phyloP scores from a whole-genome alignment of 1,140 invertebrate species.

The Leptonema lineaticorne region DNA sequence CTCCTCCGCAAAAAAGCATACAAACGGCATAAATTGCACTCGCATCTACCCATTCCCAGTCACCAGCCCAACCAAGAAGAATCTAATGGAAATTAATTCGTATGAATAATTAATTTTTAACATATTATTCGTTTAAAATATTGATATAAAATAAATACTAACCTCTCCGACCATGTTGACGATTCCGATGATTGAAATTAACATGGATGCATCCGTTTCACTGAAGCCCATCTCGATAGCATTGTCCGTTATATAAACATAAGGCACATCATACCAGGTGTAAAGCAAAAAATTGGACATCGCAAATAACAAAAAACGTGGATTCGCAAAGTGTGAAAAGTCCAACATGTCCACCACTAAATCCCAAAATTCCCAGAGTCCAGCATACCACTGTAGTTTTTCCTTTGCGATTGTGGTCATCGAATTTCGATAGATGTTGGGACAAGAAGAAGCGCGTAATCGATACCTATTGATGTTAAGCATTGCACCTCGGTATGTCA shows the following conservation, averaged over 20 bases:
- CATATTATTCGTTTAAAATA: not conserved
- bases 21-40: slow-evolving; percentile 75
- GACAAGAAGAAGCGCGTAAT: slow-evolving; percentile 79
- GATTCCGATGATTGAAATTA: slow-evolving; percentile 85
- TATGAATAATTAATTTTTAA: not conserved
- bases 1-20: slow-evolving; percentile 73
- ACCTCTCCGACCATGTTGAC: slow-evolving; percentile 85
- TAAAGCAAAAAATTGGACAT: slow-evolving; percentile 84
- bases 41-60: slow-evolving; percentile 73
- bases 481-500: slow-evolving; percentile 85
- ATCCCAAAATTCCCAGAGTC: slow-evolving; percentile 75
- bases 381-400: slow-evolving; percentile 70
- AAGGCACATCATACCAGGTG: slow-evolving; percentile 87
- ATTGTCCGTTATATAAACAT: slow-evolving; percentile 81
- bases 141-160: slow-evolving; percentile 25
- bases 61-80: slow-evolving; percentile 83
- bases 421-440: slow-evolving; percentile 84
- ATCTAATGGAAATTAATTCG: slow-evolving; percentile 61
- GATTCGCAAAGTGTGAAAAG: slow-evolving; percentile 74
- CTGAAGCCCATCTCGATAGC: slow-evolving; percentile 71
- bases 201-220: slow-evolving; percentile 71
- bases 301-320: slow-evolving; percentile 76
- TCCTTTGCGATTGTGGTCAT: slow-evolving; percentile 84
- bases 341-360: slow-evolving; percentile 75
- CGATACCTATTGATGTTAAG: slow-evolving; percentile 80